These are phyloP conservation scores for Acrobasis repandana DNA, from an alignment of 2,888 invertebrate genomes.

Conservation along the genomic window DNA sequence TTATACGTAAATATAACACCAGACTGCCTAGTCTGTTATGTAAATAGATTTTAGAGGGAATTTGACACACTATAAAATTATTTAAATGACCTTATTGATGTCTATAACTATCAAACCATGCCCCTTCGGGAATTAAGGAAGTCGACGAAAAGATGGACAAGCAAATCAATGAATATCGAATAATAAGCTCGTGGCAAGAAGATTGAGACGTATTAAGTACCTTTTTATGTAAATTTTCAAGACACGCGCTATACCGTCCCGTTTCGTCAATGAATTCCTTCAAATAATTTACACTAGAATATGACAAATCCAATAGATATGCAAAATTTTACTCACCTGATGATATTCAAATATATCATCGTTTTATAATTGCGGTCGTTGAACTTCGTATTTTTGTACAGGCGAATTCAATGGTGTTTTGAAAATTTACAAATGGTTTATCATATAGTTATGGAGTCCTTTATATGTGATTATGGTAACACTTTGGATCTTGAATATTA, in stretches of 20 bases:
- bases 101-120: conserved; percentile 18
- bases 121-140: conserved; percentile 1
- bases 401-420: conserved; percentile 49
- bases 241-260: conserved; percentile 42
- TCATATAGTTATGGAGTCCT: no score
- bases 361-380: conserved; percentile 59
- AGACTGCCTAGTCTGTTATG: neutral
- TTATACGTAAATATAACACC: neutral
- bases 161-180: conserved; percentile 32
- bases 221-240: conserved; percentile 56
- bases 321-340: conserved; percentile 70
- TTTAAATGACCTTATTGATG: conserved; percentile 19
- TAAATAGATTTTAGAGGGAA: neutral
- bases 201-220: conserved; percentile 35
- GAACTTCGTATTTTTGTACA: conserved; percentile 59
- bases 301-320: conserved; percentile 64
- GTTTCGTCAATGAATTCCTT: conserved; percentile 36
- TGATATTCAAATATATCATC: conserved; percentile 60
- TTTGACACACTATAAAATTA: conserved; percentile 17
- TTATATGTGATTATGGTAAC: no score
- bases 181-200: conserved; percentile 29
- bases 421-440: no score
- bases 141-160: conserved; percentile 18
- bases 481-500: no score
- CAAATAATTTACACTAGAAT: conserved; percentile 66